Percentiles rank a stretch among this genome's conserved stretches.
phyloP scores from a whole-genome alignment of 1,140 invertebrate genomes.

The Maconellicoccus hirsutus region DNA sequence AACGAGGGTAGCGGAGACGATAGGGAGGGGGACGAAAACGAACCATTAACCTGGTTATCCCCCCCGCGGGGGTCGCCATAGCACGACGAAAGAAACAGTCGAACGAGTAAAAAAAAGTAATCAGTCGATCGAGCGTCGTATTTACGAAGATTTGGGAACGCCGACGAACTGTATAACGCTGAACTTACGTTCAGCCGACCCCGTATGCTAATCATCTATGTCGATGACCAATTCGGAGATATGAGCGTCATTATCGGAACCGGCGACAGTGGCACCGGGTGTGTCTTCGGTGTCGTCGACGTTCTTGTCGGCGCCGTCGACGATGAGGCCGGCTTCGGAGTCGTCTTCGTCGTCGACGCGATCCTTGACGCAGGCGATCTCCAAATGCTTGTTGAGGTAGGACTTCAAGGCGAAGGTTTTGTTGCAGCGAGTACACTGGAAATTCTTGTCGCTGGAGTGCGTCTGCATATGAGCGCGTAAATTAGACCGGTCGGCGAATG shows the following conservation, averaged over 20 bases:
- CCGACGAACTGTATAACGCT: conserved; percentile 14
- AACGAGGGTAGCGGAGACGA: not conserved
- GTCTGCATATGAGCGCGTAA: conserved; percentile 89
- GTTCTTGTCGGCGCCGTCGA: too few relatives aligned
- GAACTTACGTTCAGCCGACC: conserved; percentile 16
- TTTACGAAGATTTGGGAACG: not conserved
- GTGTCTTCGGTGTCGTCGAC: not conserved
- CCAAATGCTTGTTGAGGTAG: conserved; percentile 93
- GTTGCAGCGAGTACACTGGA: conserved; percentile 74
- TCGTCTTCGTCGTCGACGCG: not conserved
- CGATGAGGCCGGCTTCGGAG: not conserved
- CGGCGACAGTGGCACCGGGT: not conserved
- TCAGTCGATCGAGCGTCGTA: not conserved
- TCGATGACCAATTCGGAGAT: conserved; percentile 10
- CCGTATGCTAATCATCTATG: conserved; percentile 16
- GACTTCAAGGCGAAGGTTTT: conserved; percentile 94
- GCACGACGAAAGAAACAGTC: not conserved
- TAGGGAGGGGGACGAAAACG: not conserved
- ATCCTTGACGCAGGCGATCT: conserved; percentile 59
- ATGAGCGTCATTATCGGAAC: not conserved
- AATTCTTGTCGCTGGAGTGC: conserved; percentile 81
- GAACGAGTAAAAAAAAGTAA: not conserved
- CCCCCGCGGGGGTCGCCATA: not conserved
- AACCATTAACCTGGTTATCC: not conserved
- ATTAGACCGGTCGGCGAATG: conserved; percentile 94